Evolutionary conservation across 2,888 invertebrate genomes (phyloP).

Genomic region (Loripinus fragilis): DNA sequence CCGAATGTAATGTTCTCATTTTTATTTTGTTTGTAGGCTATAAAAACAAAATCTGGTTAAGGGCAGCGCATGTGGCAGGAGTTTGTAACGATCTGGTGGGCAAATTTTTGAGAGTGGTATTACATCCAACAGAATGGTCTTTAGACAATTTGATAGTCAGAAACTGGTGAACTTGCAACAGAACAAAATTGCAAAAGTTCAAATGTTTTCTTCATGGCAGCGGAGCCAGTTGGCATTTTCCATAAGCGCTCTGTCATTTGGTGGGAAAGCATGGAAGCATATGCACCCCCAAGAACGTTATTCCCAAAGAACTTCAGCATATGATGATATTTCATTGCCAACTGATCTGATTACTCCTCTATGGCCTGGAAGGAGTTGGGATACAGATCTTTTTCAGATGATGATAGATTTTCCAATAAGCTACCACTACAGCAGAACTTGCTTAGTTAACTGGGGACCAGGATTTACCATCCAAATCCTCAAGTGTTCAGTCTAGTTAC

Average conservation of each 20-base stretch:
- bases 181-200: constrained; percentile 24
- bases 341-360: constrained; percentile 25
- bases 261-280: constrained; percentile 45
- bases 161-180: constrained; percentile 43
- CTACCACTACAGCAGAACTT: not conserved
- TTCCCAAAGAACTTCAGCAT: constrained; percentile 31
- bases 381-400: constrained; percentile 21
- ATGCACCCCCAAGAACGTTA: constrained; percentile 45
- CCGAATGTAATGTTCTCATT: too few relatives aligned
- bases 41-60: constrained; percentile 7
- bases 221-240: constrained; percentile 27
- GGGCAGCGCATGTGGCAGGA: constrained; percentile 34
- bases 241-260: constrained; percentile 49
- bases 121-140: constrained; percentile 38
- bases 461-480: constrained; percentile 23
- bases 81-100: constrained; percentile 24
- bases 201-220: constrained; percentile 38
- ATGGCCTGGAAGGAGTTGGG: constrained; percentile 35
- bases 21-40: too few relatives aligned
- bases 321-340: constrained; percentile 20
- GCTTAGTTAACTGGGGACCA: not conserved
- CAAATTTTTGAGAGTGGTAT: constrained; percentile 1
- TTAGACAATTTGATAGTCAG: constrained; percentile 14
- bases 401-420: not conserved
- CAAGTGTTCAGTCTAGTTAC: constrained; percentile 28